Evolutionary conservation across 2,888 invertebrate genomes (phyloP), one percentile per base, ranked within the genome.

Genomic region (Drosophila austrosaltans): DNA sequence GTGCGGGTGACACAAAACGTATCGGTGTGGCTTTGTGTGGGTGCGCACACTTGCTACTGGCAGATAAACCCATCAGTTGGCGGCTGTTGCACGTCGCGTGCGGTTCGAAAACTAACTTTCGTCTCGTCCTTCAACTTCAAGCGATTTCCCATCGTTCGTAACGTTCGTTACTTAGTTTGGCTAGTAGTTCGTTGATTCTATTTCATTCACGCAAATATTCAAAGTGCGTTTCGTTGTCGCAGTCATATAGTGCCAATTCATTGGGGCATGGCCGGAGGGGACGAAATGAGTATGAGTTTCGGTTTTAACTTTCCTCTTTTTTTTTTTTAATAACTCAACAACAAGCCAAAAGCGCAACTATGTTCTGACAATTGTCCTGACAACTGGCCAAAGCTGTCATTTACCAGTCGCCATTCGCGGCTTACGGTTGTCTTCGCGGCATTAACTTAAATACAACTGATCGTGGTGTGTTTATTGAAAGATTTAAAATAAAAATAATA

Each of bases 21-120:
- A 22, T 48, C 22, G 22, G 44, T 48, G 44, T 48, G 44, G 44
- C 28, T 16, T 44, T 72, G 75, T 79, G 66, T 84, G 69, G 32
- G 70, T 67, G 69, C 28, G 53, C 25, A 40, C 66, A 69, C 65
- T 63, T 71, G 66, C 69, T 71, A 69, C 57, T 71, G 77, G 69
- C 75, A 82, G 87, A 83, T 78, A 72, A 88, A 75, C 69, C 69
- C 79, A 78, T 89, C 87, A 86, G 89, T 86, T 75, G 82, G 77
- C 87, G 87, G 82, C 88, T 87, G 85, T 89, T 89, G 85, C 85
- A 87, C 89, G 85, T 89, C 70, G 85, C 87, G 89, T 87, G 82
- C 80, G 87, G 85, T 84, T 82, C 44, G 44, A 48, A 48, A 48
- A 48, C 48, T 25, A 48, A 48, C 48, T 48, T 48, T 48, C 48